Percentiles rank a stretch among this genome's conserved stretches.
phyloP scores from a whole-genome alignment of 1,140 invertebrate genomes.

The Contarinia nasturtii region DNA sequence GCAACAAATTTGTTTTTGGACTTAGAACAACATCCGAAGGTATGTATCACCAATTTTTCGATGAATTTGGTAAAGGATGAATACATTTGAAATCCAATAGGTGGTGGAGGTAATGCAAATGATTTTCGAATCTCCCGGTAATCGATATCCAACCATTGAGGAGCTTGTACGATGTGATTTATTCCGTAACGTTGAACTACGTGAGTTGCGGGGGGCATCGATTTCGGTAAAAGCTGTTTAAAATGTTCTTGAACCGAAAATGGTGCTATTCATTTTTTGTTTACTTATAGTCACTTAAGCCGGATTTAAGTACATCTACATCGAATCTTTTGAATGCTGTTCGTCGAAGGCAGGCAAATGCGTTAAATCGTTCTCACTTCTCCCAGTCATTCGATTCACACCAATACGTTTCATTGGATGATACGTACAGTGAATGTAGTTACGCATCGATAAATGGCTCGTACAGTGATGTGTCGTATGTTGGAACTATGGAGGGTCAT shows the following conservation, averaged over 20 bases:
- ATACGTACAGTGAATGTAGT: not conserved
- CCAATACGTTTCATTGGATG: not conserved
- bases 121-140: slow-evolving; percentile 3
- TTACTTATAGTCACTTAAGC: slow-evolving; percentile 1
- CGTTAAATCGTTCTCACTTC: not conserved
- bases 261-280: not conserved
- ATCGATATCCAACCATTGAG: not conserved
- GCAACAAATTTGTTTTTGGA: not conserved
- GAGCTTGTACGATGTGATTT: not conserved
- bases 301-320: not conserved
- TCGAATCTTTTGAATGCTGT: slow-evolving; percentile 1
- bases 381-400: not conserved
- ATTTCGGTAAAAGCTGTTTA: not conserved
- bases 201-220: not conserved
- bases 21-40: not conserved
- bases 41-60: not conserved
- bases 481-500: not conserved
- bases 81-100: not conserved
- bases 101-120: not conserved
- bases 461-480: not conserved
- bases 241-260: not conserved
- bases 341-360: not conserved
- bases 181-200: not conserved
- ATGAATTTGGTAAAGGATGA: not conserved
- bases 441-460: not conserved